Evolutionary conservation across 2,888 invertebrate species (phyloP).

Genomic region (Halictus ligatus): DNA sequence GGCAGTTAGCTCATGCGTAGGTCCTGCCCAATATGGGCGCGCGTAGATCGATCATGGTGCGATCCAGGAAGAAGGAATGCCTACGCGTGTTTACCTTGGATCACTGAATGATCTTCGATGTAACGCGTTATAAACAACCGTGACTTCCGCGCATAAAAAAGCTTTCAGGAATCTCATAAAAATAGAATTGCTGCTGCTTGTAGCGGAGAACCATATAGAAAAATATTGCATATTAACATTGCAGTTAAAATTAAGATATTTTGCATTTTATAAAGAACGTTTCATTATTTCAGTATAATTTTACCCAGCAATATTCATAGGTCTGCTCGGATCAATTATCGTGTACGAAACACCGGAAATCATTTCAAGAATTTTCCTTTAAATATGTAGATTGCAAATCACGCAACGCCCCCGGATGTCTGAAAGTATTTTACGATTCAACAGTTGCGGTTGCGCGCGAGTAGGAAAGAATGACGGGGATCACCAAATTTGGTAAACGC

Average conservation of each 20-base stretch:
- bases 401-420: background rate
- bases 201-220: background rate
- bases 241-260: too few relatives aligned
- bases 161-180: conserved; percentile 6
- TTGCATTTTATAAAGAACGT: too few relatives aligned
- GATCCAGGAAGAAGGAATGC: conserved; percentile 64
- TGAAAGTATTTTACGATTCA: background rate
- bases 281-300: too few relatives aligned
- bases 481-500: conserved; percentile 4
- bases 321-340: background rate
- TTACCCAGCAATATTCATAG: background rate
- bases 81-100: conserved; percentile 60
- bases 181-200: background rate
- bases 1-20: conserved; percentile 51
- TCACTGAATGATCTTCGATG: conserved; percentile 37
- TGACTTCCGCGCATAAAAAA: conserved; percentile 36
- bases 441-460: background rate
- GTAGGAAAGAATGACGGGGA: background rate
- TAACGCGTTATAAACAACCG: conserved; percentile 23
- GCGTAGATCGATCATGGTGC: conserved; percentile 39
- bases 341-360: background rate
- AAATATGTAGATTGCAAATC: background rate
- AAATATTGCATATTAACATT: background rate
- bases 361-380: background rate
- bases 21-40: conserved; percentile 61